Base-by-base conservation (phyloP, 2,888 invertebrate species). In the Norana najaformis region DNA sequence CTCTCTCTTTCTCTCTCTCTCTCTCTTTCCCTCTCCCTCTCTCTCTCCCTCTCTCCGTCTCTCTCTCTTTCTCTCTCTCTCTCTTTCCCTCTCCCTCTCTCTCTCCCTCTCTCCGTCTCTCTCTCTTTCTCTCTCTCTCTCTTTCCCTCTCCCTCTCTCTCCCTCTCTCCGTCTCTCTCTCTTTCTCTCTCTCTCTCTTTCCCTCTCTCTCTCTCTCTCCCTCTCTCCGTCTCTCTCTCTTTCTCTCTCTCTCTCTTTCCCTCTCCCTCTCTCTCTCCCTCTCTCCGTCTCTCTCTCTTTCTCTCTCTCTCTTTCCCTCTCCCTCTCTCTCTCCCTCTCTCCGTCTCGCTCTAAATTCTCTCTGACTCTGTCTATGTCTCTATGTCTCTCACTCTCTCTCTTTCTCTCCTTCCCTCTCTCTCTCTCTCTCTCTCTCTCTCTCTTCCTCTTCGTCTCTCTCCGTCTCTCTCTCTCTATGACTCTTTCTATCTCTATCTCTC, bases 361-460 rank as follows among this genome's bases (percentile, higher is more conserved):
- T 88, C 18, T 89, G 89, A 1, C 90, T 90, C 90, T 89, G 89
- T 90, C 90, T 53, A 90, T 90, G 89, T 89, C 90, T 90, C 90
- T 89, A 90, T 89, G 89, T 89, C 90, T 90, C 90, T 89, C 90
- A 90, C 90, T 53, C 90, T 90, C 90, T 89, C 90, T 90, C 90
- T 89, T 89, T 89, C 90, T 89, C 90, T 90, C 90, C 90, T 35
- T 90, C 89, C 38, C 89, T 90, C 89, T 90, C 90, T 89, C 90
- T 89, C 89, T 89, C 90, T 90, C 90, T 90, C 90, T 90, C 90
- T 89, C 90, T 89, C 89, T 89, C 89, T 89, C 89, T 89, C 89
- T 89, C 89, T 88, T 89, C 89, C 89, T 89, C 89, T 88, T 20
- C 18, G 11, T 88, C 88, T 83, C 35, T 83, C 35, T 83, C n/a